A percentile compares a stretch with the other conserved stretches of the same genome.
Evolutionary conservation across 2,113 vertebrate species (phyloP).

Genomic region (Eudyptes chrysolophus): DNA sequence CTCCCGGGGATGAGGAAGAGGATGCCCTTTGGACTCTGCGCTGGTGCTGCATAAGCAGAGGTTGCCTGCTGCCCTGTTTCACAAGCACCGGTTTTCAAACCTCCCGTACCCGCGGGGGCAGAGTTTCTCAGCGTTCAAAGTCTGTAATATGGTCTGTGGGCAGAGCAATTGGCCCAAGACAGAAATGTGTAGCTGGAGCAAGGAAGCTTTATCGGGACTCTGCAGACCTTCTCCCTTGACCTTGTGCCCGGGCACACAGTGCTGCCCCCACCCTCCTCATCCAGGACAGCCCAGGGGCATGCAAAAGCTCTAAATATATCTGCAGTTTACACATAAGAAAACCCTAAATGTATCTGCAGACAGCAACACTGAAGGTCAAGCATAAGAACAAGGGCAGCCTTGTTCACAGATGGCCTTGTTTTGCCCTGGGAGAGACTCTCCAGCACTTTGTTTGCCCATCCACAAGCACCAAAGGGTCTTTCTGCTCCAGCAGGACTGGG

Average conservation of each 20-base stretch:
- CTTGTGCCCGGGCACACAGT: accelerated
- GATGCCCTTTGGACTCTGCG: not conserved
- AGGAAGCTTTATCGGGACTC: not conserved
- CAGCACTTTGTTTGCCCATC: not conserved
- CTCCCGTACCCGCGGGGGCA: not conserved
- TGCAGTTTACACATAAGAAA: not conserved
- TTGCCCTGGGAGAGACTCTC: not conserved
- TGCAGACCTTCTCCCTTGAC: not conserved
- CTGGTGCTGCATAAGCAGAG: not conserved
- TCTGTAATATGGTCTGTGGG: not conserved
- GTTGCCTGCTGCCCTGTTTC: not conserved
- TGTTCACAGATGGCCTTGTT: not conserved
- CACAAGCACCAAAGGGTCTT: not conserved
- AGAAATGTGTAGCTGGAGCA: not conserved
- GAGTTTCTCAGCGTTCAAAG: not conserved
- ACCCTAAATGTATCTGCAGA: not conserved
- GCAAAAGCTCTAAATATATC: not conserved
- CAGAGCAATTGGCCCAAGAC: not conserved
- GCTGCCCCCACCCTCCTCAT: not conserved
- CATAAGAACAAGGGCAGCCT: not conserved
- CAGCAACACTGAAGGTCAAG: not conserved
- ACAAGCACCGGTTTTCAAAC: not conserved
- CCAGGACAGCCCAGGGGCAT: not conserved
- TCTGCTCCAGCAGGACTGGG: not conserved
- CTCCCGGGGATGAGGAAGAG: not conserved